Evolutionary conservation across 2,797 vertebrate genomes (phyloP).

Genomic region (Gobionotothen gibberifrons): DNA sequence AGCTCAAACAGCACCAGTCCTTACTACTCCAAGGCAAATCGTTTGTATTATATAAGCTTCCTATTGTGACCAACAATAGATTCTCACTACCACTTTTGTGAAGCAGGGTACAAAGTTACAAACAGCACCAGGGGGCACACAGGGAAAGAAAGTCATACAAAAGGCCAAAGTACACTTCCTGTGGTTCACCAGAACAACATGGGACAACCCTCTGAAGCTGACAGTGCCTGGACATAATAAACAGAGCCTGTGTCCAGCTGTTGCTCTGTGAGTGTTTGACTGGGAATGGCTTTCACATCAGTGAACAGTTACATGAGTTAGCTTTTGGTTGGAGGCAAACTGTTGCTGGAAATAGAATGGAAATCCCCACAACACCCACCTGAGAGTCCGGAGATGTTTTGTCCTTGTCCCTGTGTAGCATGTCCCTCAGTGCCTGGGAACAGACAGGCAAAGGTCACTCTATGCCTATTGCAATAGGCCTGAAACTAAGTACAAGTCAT

Average conservation of each 20-base stretch:
- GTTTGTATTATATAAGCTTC: conserved; percentile 1
- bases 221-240: neutral
- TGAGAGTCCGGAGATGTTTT: conserved; percentile 82
- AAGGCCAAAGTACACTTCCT: conserved; percentile 27
- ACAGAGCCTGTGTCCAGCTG: neutral
- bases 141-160: conserved; percentile 22
- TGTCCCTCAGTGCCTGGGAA: conserved; percentile 76
- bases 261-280: neutral
- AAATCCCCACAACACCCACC: conserved; percentile 75
- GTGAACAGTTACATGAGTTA: conserved; percentile 4
- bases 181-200: conserved; percentile 23
- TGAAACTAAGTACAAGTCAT: neutral
- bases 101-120: conserved; percentile 31
- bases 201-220: conserved; percentile 13
- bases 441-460: conserved; percentile 28
- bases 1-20: neutral
- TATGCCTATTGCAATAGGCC: neutral
- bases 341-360: neutral
- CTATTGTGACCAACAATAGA: neutral
- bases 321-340: conserved; percentile 18
- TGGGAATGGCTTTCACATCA: conserved; percentile 16
- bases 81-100: conserved; percentile 3
- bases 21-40: neutral
- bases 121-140: conserved; percentile 17
- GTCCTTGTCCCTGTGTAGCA: conserved; percentile 78